phyloP scores from a whole-genome alignment of 2,888 invertebrate species.

The Crocallis elinguaria region DNA sequence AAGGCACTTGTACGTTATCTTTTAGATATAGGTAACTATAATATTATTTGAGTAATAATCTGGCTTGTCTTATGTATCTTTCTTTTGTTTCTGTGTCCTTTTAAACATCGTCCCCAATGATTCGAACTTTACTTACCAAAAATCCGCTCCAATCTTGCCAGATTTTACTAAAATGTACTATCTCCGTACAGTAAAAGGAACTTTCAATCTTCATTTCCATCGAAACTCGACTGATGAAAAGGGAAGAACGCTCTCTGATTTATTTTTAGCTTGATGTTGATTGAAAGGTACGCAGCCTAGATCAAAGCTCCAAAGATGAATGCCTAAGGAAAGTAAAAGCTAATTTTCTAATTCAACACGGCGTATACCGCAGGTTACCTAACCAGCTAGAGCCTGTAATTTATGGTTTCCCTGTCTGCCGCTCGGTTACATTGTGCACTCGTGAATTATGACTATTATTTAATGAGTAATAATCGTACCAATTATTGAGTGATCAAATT shows the following conservation, averaged over 20 bases:
- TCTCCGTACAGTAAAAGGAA: background rate
- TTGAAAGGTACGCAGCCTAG: background rate
- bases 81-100: too few species aligned
- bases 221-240: conserved; percentile 9
- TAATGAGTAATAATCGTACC: conserved; percentile 24
- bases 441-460: conserved; percentile 23
- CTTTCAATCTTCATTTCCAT: conserved; percentile 9
- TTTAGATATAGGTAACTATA: too few species aligned
- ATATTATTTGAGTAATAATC: too few species aligned
- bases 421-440: conserved; percentile 10
- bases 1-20: too few species aligned
- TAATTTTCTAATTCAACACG: conserved; percentile 23
- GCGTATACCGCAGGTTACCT: conserved; percentile 28
- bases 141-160: background rate
- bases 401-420: conserved; percentile 12
- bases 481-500: conserved; percentile 25
- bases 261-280: conserved; percentile 13
- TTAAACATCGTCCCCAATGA: too few species aligned
- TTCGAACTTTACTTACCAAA: too few species aligned
- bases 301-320: background rate
- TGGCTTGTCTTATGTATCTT: too few species aligned
- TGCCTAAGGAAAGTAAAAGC: conserved; percentile 11
- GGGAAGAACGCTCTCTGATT: conserved; percentile 4
- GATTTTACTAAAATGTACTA: background rate
- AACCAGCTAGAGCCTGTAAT: conserved; percentile 27